These are phyloP conservation scores for Hypanus sabinus DNA, from an alignment of 2,113 vertebrate genomes.

Conservation along the genomic window DNA sequence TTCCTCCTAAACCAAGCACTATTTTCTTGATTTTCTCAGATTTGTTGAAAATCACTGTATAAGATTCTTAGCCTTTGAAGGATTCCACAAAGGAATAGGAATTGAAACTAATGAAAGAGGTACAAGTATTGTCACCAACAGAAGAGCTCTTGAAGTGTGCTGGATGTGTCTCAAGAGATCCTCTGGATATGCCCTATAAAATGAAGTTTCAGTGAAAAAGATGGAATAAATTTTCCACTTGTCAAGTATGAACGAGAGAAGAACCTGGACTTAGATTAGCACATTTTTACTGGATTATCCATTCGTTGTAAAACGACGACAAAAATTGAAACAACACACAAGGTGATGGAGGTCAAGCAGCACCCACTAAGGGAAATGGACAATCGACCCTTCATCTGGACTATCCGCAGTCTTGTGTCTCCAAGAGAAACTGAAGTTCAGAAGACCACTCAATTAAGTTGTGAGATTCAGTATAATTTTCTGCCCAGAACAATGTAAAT, in stretches of 20 bases:
- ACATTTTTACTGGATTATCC: neutral
- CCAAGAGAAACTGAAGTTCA: neutral
- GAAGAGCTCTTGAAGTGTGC: neutral
- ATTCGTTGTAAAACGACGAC: too few relatives aligned
- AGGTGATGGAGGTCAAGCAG: too few relatives aligned
- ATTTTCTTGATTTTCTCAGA: neutral
- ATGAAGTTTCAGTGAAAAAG: neutral
- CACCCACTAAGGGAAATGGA: too few relatives aligned
- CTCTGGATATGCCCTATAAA: neutral
- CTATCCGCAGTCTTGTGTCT: too few relatives aligned
- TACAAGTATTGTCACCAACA: neutral
- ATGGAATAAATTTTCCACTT: neutral
- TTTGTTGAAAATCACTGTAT: neutral
- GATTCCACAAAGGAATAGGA: neutral
- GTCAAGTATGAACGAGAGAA: neutral
- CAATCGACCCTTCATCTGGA: too few relatives aligned
- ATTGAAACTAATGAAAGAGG: neutral
- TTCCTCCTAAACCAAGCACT: neutral
- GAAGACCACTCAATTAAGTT: too few relatives aligned
- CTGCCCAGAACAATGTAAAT: neutral
- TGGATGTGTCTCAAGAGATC: neutral
- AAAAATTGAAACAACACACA: neutral
- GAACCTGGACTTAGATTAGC: neutral
- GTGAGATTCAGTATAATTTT: neutral
- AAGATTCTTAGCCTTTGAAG: neutral